phyloP scores from a whole-genome alignment of 2,797 vertebrate species.

The Leontocebus nigricollis region DNA sequence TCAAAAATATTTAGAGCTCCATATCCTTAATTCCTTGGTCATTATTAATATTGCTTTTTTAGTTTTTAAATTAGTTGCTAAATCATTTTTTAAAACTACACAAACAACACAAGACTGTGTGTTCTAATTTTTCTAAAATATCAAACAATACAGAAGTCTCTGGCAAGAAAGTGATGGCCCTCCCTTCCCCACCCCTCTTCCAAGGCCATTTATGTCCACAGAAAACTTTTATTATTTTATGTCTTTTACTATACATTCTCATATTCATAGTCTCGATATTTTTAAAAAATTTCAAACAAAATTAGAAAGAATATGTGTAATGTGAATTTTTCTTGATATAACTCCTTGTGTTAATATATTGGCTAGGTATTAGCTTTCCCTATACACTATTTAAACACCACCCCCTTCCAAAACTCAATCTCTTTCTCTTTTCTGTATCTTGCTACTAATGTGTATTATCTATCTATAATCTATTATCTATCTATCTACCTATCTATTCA shows the following conservation, averaged over 20 bases:
- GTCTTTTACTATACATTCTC: not conserved
- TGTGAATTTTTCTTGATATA: not conserved
- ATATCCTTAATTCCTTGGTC: not conserved
- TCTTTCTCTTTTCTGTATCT: not conserved
- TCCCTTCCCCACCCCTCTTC: not conserved
- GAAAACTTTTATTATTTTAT: not conserved
- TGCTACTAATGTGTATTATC: not conserved
- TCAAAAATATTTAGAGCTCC: not conserved
- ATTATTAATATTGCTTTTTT: conserved; percentile 19
- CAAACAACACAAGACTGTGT: not conserved
- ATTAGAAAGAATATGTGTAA: not conserved
- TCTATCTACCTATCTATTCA: not conserved
- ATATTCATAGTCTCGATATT: not conserved
- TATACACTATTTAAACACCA: not conserved
- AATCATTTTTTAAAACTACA: not conserved
- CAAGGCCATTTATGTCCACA: not conserved
- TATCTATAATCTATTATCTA: not conserved
- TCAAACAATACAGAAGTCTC: not conserved
- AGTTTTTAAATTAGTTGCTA: not conserved
- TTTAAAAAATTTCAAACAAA: not conserved
- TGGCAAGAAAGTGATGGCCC: not conserved
- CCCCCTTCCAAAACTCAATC: not conserved
- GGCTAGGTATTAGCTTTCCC: not conserved
- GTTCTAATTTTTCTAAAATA: not conserved
- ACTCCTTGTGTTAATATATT: not conserved